Evolutionary conservation across 2,797 vertebrate genomes (phyloP).

Genomic region (Brotogeris chrysoptera): DNA sequence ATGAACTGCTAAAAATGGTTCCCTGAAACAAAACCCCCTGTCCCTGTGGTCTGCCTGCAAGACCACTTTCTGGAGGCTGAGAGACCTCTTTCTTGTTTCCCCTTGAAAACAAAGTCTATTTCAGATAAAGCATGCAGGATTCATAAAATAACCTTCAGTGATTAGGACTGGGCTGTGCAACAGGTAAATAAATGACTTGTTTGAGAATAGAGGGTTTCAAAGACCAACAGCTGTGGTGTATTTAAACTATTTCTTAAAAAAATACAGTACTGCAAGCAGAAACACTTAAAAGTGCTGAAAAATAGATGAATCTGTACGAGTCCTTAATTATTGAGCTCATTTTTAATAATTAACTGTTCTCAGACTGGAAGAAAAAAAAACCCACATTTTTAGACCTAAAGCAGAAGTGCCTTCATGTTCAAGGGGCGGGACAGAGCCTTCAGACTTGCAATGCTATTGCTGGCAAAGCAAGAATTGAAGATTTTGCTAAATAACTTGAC

Average conservation of each 20-base stretch:
- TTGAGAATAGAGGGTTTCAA: not conserved
- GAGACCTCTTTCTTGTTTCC: not conserved
- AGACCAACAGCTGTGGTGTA: not conserved
- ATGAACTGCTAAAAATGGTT: not conserved
- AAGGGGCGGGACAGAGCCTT: not conserved
- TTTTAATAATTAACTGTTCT: constrained; percentile 63
- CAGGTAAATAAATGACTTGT: not conserved
- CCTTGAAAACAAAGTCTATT: not conserved
- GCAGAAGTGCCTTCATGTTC: not conserved
- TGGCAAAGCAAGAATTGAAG: not conserved
- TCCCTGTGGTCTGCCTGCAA: not conserved
- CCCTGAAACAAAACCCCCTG: not conserved
- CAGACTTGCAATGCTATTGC: not conserved
- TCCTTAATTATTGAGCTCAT: constrained; percentile 58
- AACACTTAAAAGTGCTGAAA: constrained; percentile 53
- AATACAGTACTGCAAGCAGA: not conserved
- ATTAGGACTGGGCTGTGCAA: not conserved
- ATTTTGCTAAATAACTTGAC: not conserved
- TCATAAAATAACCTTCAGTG: not conserved
- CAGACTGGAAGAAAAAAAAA: not conserved
- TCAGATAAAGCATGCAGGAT: not conserved
- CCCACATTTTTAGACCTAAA: not conserved
- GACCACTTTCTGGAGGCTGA: not conserved
- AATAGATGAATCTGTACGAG: constrained; percentile 48
- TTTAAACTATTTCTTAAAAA: not conserved